Evolutionary conservation across 2,113 vertebrate species (phyloP).

Genomic region (Astur gentilis): DNA sequence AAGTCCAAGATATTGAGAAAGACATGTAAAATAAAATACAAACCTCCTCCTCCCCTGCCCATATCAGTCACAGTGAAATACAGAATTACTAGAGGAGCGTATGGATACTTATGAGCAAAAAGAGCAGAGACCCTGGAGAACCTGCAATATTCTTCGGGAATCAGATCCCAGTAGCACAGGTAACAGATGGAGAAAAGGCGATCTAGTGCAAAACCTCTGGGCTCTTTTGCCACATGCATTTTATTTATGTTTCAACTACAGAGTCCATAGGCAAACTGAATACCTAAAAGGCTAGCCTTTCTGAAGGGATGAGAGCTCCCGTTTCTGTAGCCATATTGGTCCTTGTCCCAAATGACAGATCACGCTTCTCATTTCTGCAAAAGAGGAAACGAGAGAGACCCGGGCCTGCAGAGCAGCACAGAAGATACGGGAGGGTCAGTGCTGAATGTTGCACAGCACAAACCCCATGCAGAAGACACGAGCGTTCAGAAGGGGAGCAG

Average conservation of each 20-base stretch:
- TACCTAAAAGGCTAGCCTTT: not conserved
- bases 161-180: not conserved
- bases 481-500: not conserved
- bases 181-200: not conserved
- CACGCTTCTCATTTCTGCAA: not conserved
- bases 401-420: not conserved
- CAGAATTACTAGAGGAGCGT: not conserved
- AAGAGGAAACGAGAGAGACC: not conserved
- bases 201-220: not conserved
- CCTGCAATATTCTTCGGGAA: not conserved
- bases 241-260: not conserved
- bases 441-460: not conserved
- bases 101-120: not conserved
- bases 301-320: not conserved
- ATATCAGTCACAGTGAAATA: not conserved
- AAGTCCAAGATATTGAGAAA: not conserved
- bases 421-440: not conserved
- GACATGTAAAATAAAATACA: not conserved
- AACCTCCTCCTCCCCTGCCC: not conserved
- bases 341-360: not conserved
- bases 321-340: too few species aligned
- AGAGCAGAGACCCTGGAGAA: not conserved
- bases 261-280: not conserved
- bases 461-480: fast-evolving
- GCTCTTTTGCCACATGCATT: not conserved